Percentiles rank a stretch among this genome's conserved stretches.
Evolutionary conservation across 1,140 invertebrate species (phyloP).

Genomic region (Orchesella cincta): DNA sequence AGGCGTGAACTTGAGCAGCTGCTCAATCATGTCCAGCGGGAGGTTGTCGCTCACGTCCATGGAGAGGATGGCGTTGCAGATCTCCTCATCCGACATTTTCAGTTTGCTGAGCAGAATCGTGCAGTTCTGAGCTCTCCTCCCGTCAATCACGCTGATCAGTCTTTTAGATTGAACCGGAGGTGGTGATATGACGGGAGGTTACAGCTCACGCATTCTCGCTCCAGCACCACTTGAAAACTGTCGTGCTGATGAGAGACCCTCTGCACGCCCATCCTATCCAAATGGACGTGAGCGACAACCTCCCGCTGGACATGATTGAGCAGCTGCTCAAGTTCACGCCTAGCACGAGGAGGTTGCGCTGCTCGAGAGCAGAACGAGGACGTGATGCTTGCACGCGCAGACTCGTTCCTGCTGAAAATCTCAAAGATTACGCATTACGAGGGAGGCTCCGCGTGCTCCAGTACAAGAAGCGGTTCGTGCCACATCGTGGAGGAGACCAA

Average conservation of each 20-base stretch:
- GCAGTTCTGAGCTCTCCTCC: constrained; percentile 93
- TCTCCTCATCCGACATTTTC: constrained; percentile 95
- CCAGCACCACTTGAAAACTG: too few relatives aligned
- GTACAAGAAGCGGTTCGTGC: constrained; percentile 93
- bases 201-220: too few relatives aligned
- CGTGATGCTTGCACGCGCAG: constrained; percentile 86
- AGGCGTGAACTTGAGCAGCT: constrained; percentile 93
- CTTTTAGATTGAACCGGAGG: constrained; percentile 22
- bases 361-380: constrained; percentile 91
- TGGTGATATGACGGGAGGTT: too few relatives aligned
- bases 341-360: constrained; percentile 88
- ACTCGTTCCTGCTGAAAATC: constrained; percentile 94
- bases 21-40: constrained; percentile 97
- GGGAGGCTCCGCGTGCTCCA: constrained; percentile 80
- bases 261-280: too few relatives aligned
- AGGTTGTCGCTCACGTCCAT: constrained; percentile 94
- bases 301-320: constrained; percentile 97
- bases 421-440: constrained; percentile 91
- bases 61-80: constrained; percentile 68
- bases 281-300: constrained; percentile 93
- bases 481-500: constrained; percentile 82
- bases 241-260: too few relatives aligned
- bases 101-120: constrained; percentile 95
- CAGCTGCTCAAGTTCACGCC: constrained; percentile 96
- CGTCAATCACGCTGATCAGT: constrained; percentile 76